Conservation (phyloP, 2,797 vertebrate genomes). For the Esox lucius region DNA sequence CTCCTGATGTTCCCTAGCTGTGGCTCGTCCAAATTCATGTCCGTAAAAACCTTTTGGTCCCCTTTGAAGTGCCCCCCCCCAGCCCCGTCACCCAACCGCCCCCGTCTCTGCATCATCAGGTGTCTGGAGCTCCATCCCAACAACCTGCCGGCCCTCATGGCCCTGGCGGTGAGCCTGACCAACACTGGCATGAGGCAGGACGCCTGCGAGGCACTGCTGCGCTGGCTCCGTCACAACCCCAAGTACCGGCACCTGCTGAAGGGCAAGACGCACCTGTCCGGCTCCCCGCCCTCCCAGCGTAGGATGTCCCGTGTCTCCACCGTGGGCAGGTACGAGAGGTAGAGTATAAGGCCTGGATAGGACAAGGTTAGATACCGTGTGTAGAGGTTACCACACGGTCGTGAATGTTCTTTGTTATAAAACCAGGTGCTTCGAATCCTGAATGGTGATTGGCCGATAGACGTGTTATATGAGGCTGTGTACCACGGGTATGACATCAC, state of each 20-base stretch:
- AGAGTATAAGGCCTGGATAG: slow-evolving; percentile 11
- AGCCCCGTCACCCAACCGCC: slow-evolving; percentile 31
- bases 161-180: slow-evolving; percentile 94
- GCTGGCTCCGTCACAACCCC: slow-evolving; percentile 92
- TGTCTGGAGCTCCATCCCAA: slow-evolving; percentile 97
- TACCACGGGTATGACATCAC: too few species aligned
- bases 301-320: slow-evolving; percentile 80
- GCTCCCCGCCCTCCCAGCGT: slow-evolving; percentile 83
- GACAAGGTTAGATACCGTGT: neutral
- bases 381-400: neutral
- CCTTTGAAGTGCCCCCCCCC: slow-evolving; percentile 64
- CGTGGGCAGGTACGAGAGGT: slow-evolving; percentile 62
- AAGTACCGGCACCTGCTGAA: slow-evolving; percentile 92
- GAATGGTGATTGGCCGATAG: too few species aligned
- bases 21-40: slow-evolving; percentile 65
- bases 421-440: too few species aligned
- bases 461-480: too few species aligned
- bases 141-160: slow-evolving; percentile 93
- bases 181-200: slow-evolving; percentile 94
- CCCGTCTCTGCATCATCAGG: slow-evolving; percentile 63
- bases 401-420: too few species aligned
- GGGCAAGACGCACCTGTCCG: slow-evolving; percentile 74
- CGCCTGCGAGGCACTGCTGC: slow-evolving; percentile 88
- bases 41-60: slow-evolving; percentile 52
- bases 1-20: slow-evolving; percentile 60